Conservation (phyloP, 1,140 invertebrate species). For the Trinorchestia longiramus region DNA sequence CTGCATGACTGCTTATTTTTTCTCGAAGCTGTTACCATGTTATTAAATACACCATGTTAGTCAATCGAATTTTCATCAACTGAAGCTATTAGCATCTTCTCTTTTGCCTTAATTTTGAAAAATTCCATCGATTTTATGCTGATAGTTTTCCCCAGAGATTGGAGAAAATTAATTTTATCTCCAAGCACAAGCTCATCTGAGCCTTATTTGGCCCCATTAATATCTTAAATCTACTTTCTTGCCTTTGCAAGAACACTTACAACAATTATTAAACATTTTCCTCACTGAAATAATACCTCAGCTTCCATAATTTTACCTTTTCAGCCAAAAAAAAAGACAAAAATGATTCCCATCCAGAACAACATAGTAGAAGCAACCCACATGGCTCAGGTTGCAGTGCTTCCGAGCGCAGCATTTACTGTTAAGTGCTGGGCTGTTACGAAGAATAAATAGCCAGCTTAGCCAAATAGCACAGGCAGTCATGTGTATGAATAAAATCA, state of each 20-base stretch:
- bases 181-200: not conserved
- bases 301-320: not conserved
- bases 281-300: too few relatives aligned
- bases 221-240: too few relatives aligned
- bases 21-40: too few relatives aligned
- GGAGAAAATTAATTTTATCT: not conserved
- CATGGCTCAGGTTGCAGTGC: not conserved
- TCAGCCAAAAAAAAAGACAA: not conserved
- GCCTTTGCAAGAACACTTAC: too few relatives aligned
- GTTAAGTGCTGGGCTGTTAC: not conserved
- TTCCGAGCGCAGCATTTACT: not conserved
- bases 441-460: not conserved
- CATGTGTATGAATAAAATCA: not conserved
- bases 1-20: too few relatives aligned
- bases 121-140: too few relatives aligned
- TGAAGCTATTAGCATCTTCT: too few relatives aligned
- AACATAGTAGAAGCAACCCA: not conserved
- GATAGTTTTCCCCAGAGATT: not conserved
- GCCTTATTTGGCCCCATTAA: not conserved
- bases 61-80: too few relatives aligned
- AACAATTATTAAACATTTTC: too few relatives aligned
- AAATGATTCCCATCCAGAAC: not conserved
- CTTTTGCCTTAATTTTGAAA: too few relatives aligned
- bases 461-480: not conserved
- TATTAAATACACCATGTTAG: too few relatives aligned